phyloP scores from a whole-genome alignment of 1,140 invertebrate genomes.

The Orussus abietinus region DNA sequence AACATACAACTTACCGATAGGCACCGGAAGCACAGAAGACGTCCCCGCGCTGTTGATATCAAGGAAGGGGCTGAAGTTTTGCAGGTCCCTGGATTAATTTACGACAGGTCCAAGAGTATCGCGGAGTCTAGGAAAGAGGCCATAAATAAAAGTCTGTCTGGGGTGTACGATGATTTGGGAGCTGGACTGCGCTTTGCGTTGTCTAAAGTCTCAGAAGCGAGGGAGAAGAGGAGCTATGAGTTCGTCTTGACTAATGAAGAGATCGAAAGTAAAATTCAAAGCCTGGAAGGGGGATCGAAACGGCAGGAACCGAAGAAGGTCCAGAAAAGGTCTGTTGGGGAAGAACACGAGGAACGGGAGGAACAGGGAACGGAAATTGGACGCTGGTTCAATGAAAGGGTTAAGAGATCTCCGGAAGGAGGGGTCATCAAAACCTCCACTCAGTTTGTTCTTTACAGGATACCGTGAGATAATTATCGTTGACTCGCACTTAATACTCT shows the following conservation, averaged over 20 bases:
- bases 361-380: slow-evolving; percentile 9
- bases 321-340: slow-evolving; percentile 6
- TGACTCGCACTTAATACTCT: background rate
- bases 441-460: slow-evolving; percentile 18
- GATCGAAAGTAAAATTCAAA: too few species aligned
- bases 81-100: background rate
- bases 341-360: slow-evolving; percentile 5
- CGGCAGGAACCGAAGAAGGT: slow-evolving; percentile 8
- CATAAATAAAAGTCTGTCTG: slow-evolving; percentile 13
- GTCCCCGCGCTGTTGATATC: background rate
- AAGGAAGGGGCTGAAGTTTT: background rate
- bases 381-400: slow-evolving; percentile 26
- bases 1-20: slow-evolving; percentile 1
- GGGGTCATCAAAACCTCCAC: slow-evolving; percentile 23
- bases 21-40: background rate
- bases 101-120: background rate
- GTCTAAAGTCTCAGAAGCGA: slow-evolving; percentile 9
- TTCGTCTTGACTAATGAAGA: too few species aligned
- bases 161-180: slow-evolving; percentile 21
- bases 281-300: slow-evolving; percentile 8
- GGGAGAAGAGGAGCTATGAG: slow-evolving; percentile 2
- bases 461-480: slow-evolving; percentile 10
- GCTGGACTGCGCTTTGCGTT: slow-evolving; percentile 18
- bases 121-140: background rate
- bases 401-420: slow-evolving; percentile 14